Percentiles rank a stretch among this genome's conserved stretches.
Evolutionary conservation across 2,113 vertebrate species (phyloP).

Genomic region (Sitta europaea): DNA sequence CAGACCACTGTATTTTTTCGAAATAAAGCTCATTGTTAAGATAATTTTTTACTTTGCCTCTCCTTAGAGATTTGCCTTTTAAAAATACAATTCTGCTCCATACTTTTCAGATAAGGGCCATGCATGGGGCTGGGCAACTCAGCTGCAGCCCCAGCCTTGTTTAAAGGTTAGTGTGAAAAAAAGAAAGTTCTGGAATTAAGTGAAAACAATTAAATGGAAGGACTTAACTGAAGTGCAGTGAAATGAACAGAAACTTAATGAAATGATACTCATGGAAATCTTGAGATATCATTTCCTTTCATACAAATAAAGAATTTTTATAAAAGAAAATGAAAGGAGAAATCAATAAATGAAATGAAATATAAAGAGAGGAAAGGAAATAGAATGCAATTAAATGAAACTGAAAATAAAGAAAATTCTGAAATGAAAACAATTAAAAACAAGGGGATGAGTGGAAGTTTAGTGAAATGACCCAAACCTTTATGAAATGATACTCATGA

Average conservation of each 20-base stretch:
- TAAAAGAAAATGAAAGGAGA: background rate
- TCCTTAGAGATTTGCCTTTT: background rate
- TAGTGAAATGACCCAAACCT: rapidly evolving
- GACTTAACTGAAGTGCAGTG: background rate
- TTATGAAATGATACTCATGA: background rate
- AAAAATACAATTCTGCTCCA: background rate
- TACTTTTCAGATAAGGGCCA: background rate
- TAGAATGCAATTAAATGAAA: background rate
- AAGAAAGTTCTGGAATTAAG: background rate
- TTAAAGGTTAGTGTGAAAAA: background rate
- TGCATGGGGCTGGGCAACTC: background rate
- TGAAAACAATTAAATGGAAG: background rate
- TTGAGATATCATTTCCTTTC: background rate
- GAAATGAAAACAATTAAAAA: background rate
- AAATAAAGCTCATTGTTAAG: background rate
- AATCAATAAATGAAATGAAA: background rate
- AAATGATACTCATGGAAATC: background rate
- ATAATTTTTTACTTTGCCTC: background rate
- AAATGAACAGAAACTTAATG: background rate
- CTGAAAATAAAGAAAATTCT: background rate
- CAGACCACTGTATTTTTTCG: background rate
- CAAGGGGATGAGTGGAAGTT: background rate
- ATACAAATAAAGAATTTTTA: background rate
- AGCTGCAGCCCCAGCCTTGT: background rate
- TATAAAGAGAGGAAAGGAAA: background rate